phyloP scores from a whole-genome alignment of 2,888 invertebrate species.

The Steinernema scapterisci region DNA sequence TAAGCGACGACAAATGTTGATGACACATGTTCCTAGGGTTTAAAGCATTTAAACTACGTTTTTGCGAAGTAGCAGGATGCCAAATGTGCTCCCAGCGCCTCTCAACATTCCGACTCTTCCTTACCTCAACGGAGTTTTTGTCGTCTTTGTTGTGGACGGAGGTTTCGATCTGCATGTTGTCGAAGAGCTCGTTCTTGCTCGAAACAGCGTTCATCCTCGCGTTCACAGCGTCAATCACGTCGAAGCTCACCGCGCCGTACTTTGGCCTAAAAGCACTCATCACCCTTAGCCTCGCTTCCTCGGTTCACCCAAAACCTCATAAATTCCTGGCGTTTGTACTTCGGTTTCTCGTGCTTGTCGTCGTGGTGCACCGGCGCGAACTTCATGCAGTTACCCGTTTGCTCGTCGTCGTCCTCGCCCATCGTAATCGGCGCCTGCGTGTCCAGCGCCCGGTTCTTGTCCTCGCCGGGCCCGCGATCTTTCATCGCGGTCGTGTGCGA shows the following conservation, averaged over 20 bases:
- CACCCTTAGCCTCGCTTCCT: neutral
- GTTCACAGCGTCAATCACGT: conserved; percentile 67
- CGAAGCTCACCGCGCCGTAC: conserved; percentile 65
- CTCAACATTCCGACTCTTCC: neutral
- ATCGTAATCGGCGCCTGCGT: conserved; percentile 66
- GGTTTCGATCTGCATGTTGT: conserved; percentile 50
- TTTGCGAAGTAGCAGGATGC: neutral
- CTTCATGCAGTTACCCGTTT: conserved; percentile 57
- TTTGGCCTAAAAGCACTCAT: conserved; percentile 59
- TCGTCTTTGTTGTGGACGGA: conserved; percentile 49
- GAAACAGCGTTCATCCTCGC: conserved; percentile 63
- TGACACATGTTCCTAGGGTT: neutral
- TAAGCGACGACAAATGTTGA: too few species aligned
- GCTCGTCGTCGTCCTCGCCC: conserved; percentile 67
- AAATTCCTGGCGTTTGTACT: conserved; percentile 68
- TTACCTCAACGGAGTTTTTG: conserved; percentile 16
- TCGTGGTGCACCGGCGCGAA: conserved; percentile 33
- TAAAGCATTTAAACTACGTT: neutral
- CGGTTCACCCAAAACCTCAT: conserved; percentile 54
- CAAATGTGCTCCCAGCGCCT: neutral
- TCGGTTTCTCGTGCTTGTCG: conserved; percentile 60
- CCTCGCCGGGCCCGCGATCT: conserved; percentile 47
- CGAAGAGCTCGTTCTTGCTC: conserved; percentile 50
- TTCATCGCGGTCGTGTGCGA: conserved; percentile 67
- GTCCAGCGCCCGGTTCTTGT: conserved; percentile 49